These are phyloP conservation scores for Microctonus aethiopoides DNA, from an alignment of 2,888 invertebrate genomes.

Conservation along the genomic window DNA sequence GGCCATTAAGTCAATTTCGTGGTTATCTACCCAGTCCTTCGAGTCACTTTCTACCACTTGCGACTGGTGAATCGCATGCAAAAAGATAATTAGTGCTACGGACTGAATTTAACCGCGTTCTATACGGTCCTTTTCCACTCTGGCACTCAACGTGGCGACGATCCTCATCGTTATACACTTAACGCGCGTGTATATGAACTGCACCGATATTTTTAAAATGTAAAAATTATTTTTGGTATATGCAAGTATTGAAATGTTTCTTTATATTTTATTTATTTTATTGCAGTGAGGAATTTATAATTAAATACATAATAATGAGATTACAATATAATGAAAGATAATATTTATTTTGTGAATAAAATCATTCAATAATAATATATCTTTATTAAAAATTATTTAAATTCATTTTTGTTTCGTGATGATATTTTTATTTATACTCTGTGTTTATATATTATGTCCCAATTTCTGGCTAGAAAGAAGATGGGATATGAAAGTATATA, in stretches of 20 bases:
- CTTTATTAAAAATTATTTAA: background rate
- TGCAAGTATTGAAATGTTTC: no score
- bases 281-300: background rate
- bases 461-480: background rate
- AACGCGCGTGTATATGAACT: background rate
- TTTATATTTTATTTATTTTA: background rate
- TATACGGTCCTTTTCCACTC: background rate
- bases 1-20: conserved; percentile 59
- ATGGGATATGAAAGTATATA: background rate
- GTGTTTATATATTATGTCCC: no score
- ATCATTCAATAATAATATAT: background rate
- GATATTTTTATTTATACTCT: no score
- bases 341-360: background rate
- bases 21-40: conserved; percentile 47
- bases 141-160: background rate
- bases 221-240: no score
- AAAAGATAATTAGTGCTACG: conserved; percentile 58
- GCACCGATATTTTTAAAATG: no score
- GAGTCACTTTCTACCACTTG: conserved; percentile 23
- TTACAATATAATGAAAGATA: background rate
- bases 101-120: background rate
- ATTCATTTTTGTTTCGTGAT: background rate
- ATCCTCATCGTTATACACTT: background rate
- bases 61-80: conserved; percentile 42
- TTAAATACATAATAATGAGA: background rate